Percentiles rank a stretch among this genome's conserved stretches.
phyloP scores from a whole-genome alignment of 2,888 invertebrate species.

The Lutraria lutraria region DNA sequence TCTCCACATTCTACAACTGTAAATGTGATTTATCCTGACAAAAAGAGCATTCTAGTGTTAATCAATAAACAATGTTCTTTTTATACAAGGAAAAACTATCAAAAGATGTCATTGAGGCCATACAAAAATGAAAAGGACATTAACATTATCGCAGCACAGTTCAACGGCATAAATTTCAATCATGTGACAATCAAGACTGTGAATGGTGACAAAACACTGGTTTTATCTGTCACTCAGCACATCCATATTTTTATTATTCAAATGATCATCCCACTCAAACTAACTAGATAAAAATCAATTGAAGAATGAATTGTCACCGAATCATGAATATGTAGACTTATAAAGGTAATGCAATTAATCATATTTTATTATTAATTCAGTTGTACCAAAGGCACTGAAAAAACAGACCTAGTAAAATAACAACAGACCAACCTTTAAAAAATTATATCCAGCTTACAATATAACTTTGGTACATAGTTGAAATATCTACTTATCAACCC shows the following conservation, averaged over 20 bases:
- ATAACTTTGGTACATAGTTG: neutral
- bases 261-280: neutral
- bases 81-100: conserved; percentile 11
- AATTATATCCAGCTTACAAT: neutral
- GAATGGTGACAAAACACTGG: neutral
- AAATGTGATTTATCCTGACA: neutral
- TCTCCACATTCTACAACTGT: neutral
- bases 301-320: neutral
- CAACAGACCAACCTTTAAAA: neutral
- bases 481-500: too few species aligned
- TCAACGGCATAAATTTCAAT: neutral
- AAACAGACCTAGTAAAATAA: too few species aligned
- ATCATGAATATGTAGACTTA: neutral
- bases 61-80: conserved; percentile 1
- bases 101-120: neutral
- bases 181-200: neutral
- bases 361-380: too few species aligned
- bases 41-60: neutral
- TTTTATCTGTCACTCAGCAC: neutral
- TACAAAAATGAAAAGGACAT: conserved; percentile 9
- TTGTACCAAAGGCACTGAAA: too few species aligned
- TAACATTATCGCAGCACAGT: neutral
- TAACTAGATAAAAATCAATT: neutral
- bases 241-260: neutral
- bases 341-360: neutral